Percentiles rank a stretch among this genome's conserved stretches.
Conservation (phyloP, 2,888 invertebrate genomes). For the Drosophila hamatofila region DNA sequence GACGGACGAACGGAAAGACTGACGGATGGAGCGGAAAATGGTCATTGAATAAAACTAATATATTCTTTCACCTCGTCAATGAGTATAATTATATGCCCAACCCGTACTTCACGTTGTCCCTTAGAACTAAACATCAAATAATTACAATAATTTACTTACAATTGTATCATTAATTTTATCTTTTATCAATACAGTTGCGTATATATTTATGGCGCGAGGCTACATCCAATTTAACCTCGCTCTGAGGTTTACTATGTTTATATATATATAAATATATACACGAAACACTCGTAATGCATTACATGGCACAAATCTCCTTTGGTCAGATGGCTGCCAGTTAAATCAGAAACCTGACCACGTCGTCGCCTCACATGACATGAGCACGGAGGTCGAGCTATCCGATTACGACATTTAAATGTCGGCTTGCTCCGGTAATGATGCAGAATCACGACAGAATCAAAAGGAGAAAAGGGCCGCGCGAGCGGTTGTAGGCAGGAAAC, state of each 20-base stretch:
- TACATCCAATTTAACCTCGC: neutral
- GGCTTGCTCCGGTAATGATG: constrained; percentile 29
- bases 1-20: too few species aligned
- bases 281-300: neutral
- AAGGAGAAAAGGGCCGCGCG: constrained; percentile 25
- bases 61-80: too few species aligned
- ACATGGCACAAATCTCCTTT: constrained; percentile 16
- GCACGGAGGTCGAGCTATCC: constrained; percentile 60
- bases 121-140: neutral
- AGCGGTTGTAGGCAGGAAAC: constrained; percentile 27
- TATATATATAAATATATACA: neutral
- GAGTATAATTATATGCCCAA: too few species aligned
- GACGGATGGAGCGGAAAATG: too few species aligned
- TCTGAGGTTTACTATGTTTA: neutral
- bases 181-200: neutral
- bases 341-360: constrained; percentile 33
- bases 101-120: neutral
- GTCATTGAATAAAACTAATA: too few species aligned
- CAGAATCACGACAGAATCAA: constrained; percentile 36
- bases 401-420: constrained; percentile 67
- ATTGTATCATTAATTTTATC: neutral
- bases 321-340: constrained; percentile 17
- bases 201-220: neutral
- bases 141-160: neutral
- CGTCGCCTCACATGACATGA: constrained; percentile 44